phyloP scores from a whole-genome alignment of 1,140 invertebrate species.

The Euwallacea similis region DNA sequence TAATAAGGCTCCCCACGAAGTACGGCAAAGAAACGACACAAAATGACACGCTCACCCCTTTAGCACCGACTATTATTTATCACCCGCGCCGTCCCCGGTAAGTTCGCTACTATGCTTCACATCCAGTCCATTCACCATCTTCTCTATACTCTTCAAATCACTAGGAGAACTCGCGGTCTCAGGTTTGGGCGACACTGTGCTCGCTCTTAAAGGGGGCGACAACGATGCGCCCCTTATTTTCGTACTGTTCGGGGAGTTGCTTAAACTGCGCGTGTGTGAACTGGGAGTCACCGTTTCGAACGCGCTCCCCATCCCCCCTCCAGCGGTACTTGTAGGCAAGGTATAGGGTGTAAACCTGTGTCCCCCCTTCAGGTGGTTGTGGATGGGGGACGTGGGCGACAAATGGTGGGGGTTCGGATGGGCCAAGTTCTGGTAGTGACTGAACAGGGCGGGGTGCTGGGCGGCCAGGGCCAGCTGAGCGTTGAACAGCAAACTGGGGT shows the following conservation, averaged over 20 bases:
- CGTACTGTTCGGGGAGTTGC: conserved; percentile 62
- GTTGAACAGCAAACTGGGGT: conserved; percentile 79
- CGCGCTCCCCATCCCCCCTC: conserved; percentile 67
- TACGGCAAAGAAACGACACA: background rate
- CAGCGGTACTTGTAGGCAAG: conserved; percentile 58
- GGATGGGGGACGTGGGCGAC: conserved; percentile 56
- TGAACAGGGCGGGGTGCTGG: conserved; percentile 76
- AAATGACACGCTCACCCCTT: background rate
- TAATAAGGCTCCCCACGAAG: background rate
- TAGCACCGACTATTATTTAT: conserved; percentile 47
- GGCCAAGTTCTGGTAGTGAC: conserved; percentile 65
- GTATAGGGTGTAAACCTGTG: conserved; percentile 86
- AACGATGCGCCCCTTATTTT: conserved; percentile 55
- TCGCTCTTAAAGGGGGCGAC: conserved; percentile 58
- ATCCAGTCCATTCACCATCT: conserved; percentile 94
- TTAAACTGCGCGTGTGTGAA: conserved; percentile 64
- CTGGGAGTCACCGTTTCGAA: conserved; percentile 83
- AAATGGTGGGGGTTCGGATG: conserved; percentile 57
- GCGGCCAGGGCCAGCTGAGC: conserved; percentile 78
- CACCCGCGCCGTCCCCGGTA: conserved; percentile 39
- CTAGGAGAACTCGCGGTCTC: conserved; percentile 57
- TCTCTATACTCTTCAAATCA: conserved; percentile 93
- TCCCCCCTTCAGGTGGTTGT: conserved; percentile 57
- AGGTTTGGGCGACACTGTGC: conserved; percentile 52
- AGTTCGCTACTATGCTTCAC: conserved; percentile 59